Evolutionary conservation across 1,140 invertebrate genomes (phyloP).

Genomic region (Drosophila ambigua): DNA sequence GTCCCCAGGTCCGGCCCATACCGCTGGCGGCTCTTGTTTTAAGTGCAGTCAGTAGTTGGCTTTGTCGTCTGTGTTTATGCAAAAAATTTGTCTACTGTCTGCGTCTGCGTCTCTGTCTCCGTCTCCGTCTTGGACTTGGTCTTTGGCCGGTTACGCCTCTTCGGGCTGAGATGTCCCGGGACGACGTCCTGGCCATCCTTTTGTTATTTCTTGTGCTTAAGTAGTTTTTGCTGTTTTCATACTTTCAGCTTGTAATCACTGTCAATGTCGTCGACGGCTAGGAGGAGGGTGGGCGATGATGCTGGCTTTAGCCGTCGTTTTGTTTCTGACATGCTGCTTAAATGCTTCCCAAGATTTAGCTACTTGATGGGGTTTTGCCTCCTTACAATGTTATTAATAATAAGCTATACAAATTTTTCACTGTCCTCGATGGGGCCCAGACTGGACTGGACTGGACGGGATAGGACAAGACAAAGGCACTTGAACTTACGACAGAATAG

Average conservation of each 20-base stretch:
- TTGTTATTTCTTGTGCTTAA: slow-evolving; percentile 81
- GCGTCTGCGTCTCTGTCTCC: slow-evolving; percentile 9
- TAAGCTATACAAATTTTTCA: slow-evolving; percentile 83
- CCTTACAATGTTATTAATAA: slow-evolving; percentile 83
- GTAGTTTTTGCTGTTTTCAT: slow-evolving; percentile 82
- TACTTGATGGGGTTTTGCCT: slow-evolving; percentile 72
- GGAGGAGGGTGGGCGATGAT: slow-evolving; percentile 12
- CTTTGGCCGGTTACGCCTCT: too few species aligned
- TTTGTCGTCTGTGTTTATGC: slow-evolving; percentile 82
- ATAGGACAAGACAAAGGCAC: slow-evolving; percentile 36
- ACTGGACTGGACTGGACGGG: slow-evolving; percentile 15
- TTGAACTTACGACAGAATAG: slow-evolving; percentile 63
- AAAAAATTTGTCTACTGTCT: slow-evolving; percentile 77
- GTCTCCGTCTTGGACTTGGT: not conserved
- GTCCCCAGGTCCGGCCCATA: slow-evolving; percentile 5
- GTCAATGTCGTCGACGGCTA: slow-evolving; percentile 73
- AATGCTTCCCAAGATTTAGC: slow-evolving; percentile 81
- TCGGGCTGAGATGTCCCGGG: slow-evolving; percentile 3
- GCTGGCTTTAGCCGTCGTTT: slow-evolving; percentile 57
- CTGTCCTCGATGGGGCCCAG: slow-evolving; percentile 51
- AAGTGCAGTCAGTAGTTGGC: slow-evolving; percentile 78
- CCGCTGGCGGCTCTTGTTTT: slow-evolving; percentile 62
- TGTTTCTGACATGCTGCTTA: slow-evolving; percentile 81
- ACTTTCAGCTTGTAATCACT: slow-evolving; percentile 83
- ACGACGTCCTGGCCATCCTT: slow-evolving; percentile 30